These are phyloP conservation scores for Bucco capensis DNA, from an alignment of 2,113 vertebrate genomes.

Conservation along the genomic window DNA sequence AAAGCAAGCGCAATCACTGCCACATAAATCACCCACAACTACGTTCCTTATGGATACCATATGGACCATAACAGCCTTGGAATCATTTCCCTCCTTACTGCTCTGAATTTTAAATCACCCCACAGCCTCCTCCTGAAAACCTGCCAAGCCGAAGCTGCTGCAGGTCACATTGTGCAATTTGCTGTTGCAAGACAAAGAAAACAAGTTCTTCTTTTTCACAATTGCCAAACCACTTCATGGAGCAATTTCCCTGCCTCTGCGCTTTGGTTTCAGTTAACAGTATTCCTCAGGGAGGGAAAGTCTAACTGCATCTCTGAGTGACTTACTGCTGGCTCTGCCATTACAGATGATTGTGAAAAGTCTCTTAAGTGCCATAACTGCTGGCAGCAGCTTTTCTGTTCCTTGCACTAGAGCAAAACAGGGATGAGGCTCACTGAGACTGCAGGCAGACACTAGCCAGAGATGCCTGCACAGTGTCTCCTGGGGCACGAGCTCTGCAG, in stretches of 20 bases:
- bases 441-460: neutral
- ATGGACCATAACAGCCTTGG: fast-evolving
- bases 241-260: conserved; percentile 37
- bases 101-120: neutral
- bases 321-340: neutral
- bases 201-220: conserved; percentile 62
- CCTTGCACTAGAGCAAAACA: neutral
- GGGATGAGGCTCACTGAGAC: fast-evolving
- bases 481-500: fast-evolving
- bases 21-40: neutral
- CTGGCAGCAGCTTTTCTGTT: neutral
- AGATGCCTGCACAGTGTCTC: fast-evolving
- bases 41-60: neutral
- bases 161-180: conserved; percentile 32
- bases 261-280: conserved; percentile 23
- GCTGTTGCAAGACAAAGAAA: conserved; percentile 52
- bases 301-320: neutral
- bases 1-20: neutral
- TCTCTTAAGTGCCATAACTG: neutral
- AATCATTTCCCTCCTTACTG: neutral
- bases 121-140: neutral
- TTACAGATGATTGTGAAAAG: neutral
- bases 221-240: conserved; percentile 44
- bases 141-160: neutral
- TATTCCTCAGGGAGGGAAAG: conserved; percentile 17